Base-by-base conservation (phyloP, 1,140 invertebrate species). In the Drosophila obscura region DNA sequence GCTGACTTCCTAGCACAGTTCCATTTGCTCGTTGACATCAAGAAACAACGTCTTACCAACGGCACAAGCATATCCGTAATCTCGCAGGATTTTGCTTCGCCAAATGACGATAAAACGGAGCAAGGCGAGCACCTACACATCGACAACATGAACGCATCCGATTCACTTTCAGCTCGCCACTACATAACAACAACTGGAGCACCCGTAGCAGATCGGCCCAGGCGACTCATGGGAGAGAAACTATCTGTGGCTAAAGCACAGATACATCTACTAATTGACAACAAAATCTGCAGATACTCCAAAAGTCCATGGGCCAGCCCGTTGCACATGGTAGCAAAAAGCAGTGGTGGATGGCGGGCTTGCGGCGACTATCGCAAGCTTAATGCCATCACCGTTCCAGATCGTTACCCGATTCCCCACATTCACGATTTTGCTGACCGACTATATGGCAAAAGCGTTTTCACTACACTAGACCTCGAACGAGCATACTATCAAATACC, bases 301-400 rank as follows among this genome's bases (percentile, higher is more conserved):
- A 48, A 22, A 16, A 48, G 19, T 8, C 19, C 46, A 7, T 48
- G 8, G 46, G 15, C 46, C 46, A 46, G 64, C 56, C 41, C 45
- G 49, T 8, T 46, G 44, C 8, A 52, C 19, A 44, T 64, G 61
- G 52, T 22, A 15, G 26, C 31, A 22, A 24, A 48, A 16, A 24
- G 4, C 2, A 48, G 15, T 11, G 46, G 46, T 7, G 46, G 15
- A 19, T 62, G 58, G 73, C 58, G 66, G n/a, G 35, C 53, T 5
- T 66, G 58, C 9, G 15, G 46, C 0, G 73, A 76, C 31, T 76
- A 76, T 39, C 28, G 73, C 9, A 45, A 50, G 5, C 15, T 66
- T 3, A 69, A 75, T 28, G 46, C 63, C 6, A n/a, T 15, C 5
- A 73, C 63, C 0, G 28, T 62, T 4, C 58, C 57, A 2, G 39